These are phyloP conservation scores for Crioceris asparagi DNA, from an alignment of 2,888 invertebrate genomes.

Conservation along the genomic window DNA sequence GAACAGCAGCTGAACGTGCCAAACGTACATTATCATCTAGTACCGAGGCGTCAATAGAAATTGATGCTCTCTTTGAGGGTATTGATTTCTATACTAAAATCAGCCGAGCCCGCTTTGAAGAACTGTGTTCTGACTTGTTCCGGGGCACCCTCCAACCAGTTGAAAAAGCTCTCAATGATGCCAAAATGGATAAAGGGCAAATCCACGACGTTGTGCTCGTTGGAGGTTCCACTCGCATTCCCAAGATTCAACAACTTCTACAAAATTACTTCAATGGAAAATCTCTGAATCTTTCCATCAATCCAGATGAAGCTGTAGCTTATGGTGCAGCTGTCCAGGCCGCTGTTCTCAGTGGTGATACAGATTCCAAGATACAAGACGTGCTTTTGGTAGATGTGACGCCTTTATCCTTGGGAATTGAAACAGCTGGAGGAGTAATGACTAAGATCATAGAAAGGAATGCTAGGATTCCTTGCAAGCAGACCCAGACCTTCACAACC, in stretches of 20 bases:
- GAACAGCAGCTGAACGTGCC: constrained; percentile 71
- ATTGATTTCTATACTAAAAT: constrained; percentile 62
- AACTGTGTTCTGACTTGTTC: constrained; percentile 59
- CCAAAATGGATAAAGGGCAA: constrained; percentile 61
- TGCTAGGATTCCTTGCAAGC: constrained; percentile 44
- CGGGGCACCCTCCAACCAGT: constrained; percentile 56
- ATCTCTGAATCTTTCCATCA: constrained; percentile 32
- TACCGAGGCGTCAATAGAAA: constrained; percentile 64
- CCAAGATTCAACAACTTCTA: constrained; percentile 63
- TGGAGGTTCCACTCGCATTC: constrained; percentile 71
- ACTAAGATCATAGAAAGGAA: constrained; percentile 47
- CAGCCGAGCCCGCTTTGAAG: constrained; percentile 67
- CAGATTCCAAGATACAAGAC: constrained; percentile 63
- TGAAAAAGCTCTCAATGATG: constrained; percentile 65
- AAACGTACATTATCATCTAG: constrained; percentile 69
- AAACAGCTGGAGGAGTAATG: constrained; percentile 75
- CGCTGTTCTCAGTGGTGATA: constrained; percentile 33
- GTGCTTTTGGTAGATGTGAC: constrained; percentile 59
- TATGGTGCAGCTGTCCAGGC: constrained; percentile 35
- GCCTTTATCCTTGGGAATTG: constrained; percentile 60
- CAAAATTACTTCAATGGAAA: constrained; percentile 63
- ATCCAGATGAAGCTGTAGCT: constrained; percentile 35
- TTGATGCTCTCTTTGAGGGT: constrained; percentile 66
- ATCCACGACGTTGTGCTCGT: constrained; percentile 74
- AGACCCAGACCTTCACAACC: constrained; percentile 48